Base-by-base conservation (phyloP, 2,113 vertebrate species). In the Apistogramma diplotaenia region DNA sequence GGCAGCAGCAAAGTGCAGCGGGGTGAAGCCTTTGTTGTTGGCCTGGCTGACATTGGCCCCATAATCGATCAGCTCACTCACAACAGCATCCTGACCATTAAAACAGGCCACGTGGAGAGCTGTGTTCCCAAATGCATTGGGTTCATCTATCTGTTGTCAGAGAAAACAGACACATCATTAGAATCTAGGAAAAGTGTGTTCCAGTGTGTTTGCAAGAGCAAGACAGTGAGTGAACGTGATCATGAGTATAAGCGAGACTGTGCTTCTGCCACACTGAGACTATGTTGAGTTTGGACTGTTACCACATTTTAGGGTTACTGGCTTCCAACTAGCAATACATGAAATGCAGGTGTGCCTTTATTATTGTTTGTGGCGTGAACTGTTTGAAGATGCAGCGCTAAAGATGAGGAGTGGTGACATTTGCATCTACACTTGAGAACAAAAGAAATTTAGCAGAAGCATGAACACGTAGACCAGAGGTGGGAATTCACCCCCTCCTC, bases 41-140 rank as follows among this genome's bases (percentile, higher is more conserved):
- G 97, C 94, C 91, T 98, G 97, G 92, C 98, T 98, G 87, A 99
- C 98, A 1, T 97, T 98, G 89, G 98, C 98, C 23, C 98, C 98
- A 0, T 97, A 97, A 87, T 98, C 97, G 8, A 99, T 98, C 54
- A 99, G 95, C 93, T 99, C 98, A 2, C 95, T 98, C 59, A 98
- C 98, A 4, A 99, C 97, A 15, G 96, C 94, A 27, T 99, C 97
- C 94, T 99, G 97, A 10, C 98, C 98, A 0, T 99, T 99, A 79
- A 97, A 98, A 79, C 98, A 99, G 12, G 98, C 98, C 80, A 99
- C 94, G 70, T 99, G 98, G 49, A 99, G 96, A 0, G 98, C 96
- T 1, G 98, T 98, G 92, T 99, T 99, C 54, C 98, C 98, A 5
- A 98, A 99, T 4, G 96, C 93, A 1, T 99, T 99, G 89, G 96